Percentiles rank a stretch among this genome's conserved stretches.
Conservation (phyloP, 92 coral and sea anemone species). For the Virgularia gustaviana region DNA sequence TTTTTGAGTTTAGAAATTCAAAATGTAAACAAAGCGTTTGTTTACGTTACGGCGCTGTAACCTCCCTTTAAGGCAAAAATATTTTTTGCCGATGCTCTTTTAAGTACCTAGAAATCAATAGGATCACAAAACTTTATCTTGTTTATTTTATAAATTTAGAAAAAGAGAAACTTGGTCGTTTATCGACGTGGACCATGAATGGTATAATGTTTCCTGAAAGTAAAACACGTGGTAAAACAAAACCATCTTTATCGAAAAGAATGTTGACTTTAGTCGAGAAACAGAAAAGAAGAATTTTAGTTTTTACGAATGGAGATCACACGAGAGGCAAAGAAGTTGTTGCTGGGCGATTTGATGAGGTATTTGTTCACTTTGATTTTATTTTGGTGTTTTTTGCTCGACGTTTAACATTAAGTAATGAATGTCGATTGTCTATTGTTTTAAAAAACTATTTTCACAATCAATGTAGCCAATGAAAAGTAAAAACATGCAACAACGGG, state of each 20-base stretch:
- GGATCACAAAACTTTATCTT: not conserved
- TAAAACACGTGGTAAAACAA: conserved; percentile 77
- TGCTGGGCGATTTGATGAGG: conserved; percentile 97
- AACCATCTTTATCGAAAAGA: conserved; percentile 74
- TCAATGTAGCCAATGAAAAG: too few relatives aligned
- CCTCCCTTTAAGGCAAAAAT: too few relatives aligned
- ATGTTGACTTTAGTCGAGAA: conserved; percentile 90
- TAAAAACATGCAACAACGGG: too few relatives aligned
- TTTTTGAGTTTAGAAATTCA: too few relatives aligned
- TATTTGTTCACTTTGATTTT: not conserved
- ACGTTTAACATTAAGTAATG: too few relatives aligned
- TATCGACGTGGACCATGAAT: conserved; percentile 84
- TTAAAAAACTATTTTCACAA: too few relatives aligned
- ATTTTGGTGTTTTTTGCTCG: too few relatives aligned
- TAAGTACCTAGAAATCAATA: not conserved
- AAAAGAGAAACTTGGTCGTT: conserved; percentile 82
- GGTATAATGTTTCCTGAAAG: conserved; percentile 93
- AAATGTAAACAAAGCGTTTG: too few relatives aligned
- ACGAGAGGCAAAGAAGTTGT: conserved; percentile 85
- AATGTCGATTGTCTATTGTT: too few relatives aligned
- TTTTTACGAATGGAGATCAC: conserved; percentile 82
- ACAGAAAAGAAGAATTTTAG: conserved; percentile 83
- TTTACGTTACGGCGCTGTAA: too few relatives aligned
- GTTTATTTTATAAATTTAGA: conserved; percentile 24
- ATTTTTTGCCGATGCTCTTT: not conserved